phyloP scores from a whole-genome alignment of 2,797 vertebrate species.

The Sebastes glaucus region DNA sequence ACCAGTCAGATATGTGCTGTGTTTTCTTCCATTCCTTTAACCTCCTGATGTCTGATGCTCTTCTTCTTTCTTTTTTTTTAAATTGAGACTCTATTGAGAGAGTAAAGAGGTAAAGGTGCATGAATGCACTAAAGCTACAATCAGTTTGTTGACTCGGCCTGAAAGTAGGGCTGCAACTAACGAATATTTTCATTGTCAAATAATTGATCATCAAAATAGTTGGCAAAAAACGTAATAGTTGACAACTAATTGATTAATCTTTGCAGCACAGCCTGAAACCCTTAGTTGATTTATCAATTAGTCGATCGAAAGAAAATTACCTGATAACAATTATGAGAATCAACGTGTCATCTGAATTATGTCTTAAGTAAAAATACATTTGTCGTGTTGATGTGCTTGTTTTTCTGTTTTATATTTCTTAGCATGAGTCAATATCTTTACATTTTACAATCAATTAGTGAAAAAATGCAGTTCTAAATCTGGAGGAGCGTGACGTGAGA shows the following conservation, averaged over 20 bases:
- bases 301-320: background rate
- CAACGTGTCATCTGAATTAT: background rate
- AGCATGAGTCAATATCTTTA: background rate
- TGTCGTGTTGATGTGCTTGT: background rate
- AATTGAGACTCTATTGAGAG: background rate
- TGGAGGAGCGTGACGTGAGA: background rate
- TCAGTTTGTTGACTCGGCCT: background rate
- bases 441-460: background rate
- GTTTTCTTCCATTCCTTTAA: background rate
- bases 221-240: rapidly evolving
- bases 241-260: rapidly evolving
- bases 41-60: background rate
- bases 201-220: too few species aligned
- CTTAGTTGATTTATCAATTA: background rate
- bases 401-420: background rate
- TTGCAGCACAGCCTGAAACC: background rate
- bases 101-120: background rate
- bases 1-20: background rate
- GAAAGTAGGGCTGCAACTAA: too few species aligned
- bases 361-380: background rate
- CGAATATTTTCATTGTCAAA: too few species aligned
- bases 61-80: background rate
- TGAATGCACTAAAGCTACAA: background rate
- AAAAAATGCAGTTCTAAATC: background rate
- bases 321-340: background rate